Base-by-base conservation (phyloP, 2,888 invertebrate genomes). In the Branchipolynoe longqiensis region DNA sequence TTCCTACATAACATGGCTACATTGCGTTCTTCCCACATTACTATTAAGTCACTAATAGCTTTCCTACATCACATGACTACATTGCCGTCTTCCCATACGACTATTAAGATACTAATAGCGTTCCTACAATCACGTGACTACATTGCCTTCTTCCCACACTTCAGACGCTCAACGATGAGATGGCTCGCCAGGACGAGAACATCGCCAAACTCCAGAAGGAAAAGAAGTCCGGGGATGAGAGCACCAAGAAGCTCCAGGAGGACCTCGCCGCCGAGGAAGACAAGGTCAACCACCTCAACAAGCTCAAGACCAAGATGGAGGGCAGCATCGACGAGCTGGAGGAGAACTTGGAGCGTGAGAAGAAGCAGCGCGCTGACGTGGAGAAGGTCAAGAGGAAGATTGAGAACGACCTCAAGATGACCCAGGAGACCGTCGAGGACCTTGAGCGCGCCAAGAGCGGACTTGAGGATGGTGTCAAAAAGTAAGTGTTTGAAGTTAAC, bases 141-240 rank as follows among this genome's bases (percentile, higher is more conserved):
- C n/a, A n/a, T n/a, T n/a, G n/a, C n/a, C n/a, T n/a, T n/a, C n/a
- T n/a, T n/a, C n/a, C n/a, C n/a, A n/a, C n/a, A n/a, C n/a, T 54
- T 18, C 78, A 78, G 87, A 93, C 92, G 41, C 91, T 94, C 36
- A 94, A 99, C 95, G 99, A 99, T 93, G 99, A 99, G 95, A 99
- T 99, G 95, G 98, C 99, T 94, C 98, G 91, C 85, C 99, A 99
- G 95, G 99, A 99, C 93, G 99, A 99, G 93, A 97, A 98, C 95
- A 98, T 99, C 96, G 98, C 98, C 96, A 99, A 99, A 95, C 95
- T 99, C 94, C 98, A 98, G 96, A 99, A 99, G 95, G 99, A 99
- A 94, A 99, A 99, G 97, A 99, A 99, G 95, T 96, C 97, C 94
- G 96, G 98, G 94, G 98, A 99, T 88, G 99, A 99, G 94, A 88